phyloP scores from a whole-genome alignment of 2,113 vertebrate genomes.

The Percopsis transmontana region DNA sequence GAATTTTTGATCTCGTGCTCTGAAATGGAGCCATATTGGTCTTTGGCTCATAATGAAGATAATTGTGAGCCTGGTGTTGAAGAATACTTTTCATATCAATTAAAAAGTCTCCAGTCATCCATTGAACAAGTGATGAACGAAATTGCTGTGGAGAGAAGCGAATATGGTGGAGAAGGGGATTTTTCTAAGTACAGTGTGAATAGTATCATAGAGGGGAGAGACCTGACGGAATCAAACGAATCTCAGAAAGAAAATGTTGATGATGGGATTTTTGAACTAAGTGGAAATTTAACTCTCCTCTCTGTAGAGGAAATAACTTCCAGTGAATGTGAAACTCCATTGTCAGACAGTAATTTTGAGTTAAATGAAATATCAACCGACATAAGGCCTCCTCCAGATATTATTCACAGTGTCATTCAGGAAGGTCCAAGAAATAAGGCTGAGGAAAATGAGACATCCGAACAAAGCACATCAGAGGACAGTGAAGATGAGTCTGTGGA shows the following conservation, averaged over 20 bases:
- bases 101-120: slow-evolving; percentile 43
- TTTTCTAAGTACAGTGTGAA: neutral
- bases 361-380: slow-evolving; percentile 20
- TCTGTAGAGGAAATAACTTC: slow-evolving; percentile 4
- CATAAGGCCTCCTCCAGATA: slow-evolving; percentile 16
- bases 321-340: neutral
- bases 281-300: neutral
- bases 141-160: slow-evolving; percentile 17
- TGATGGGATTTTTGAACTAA: slow-evolving; percentile 26
- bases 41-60: slow-evolving; percentile 18
- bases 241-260: slow-evolving; percentile 12
- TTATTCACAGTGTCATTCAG: slow-evolving; percentile 63
- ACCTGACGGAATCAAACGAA: neutral
- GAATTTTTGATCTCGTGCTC: slow-evolving; percentile 28
- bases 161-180: neutral
- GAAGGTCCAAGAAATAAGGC: slow-evolving; percentile 9
- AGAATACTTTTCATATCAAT: slow-evolving; percentile 61
- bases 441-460: slow-evolving; percentile 26
- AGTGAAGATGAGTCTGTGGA: slow-evolving; percentile 68
- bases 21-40: slow-evolving; percentile 65
- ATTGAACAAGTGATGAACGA: slow-evolving; percentile 26
- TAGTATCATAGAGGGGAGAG: neutral
- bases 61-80: slow-evolving; percentile 41
- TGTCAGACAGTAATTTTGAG: slow-evolving; percentile 15
- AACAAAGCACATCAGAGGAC: slow-evolving; percentile 61